These are phyloP conservation scores for Myotis planiceps DNA, from an alignment of 2,797 vertebrate species.

Conservation along the genomic window DNA sequence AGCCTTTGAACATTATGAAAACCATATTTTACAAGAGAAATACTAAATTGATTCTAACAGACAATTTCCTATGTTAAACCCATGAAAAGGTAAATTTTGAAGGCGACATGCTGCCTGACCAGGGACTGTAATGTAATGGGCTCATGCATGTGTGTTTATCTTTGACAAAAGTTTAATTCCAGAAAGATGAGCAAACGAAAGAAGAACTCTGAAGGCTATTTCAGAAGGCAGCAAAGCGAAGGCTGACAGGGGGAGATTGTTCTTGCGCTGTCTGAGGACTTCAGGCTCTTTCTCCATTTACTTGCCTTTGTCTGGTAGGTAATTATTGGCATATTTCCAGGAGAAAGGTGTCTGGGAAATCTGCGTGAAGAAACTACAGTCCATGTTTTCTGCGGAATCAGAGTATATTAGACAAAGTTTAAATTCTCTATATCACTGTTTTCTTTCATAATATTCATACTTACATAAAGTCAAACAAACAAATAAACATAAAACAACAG, in stretches of 20 bases:
- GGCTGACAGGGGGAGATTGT: not conserved
- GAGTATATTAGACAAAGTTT: not conserved
- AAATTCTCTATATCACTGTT: not conserved
- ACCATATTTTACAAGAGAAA: not conserved
- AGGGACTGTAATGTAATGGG: not conserved
- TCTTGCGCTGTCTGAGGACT: not conserved
- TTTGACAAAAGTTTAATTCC: not conserved
- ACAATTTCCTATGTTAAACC: not conserved
- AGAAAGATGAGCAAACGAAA: not conserved
- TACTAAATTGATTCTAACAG: not conserved
- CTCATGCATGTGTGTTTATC: not conserved
- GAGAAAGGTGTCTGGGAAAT: not conserved
- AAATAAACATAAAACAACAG: not conserved
- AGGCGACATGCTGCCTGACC: not conserved
- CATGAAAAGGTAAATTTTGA: not conserved
- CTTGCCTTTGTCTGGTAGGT: not conserved
- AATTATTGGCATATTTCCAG: not conserved
- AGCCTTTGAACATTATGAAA: not conserved
- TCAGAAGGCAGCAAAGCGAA: not conserved
- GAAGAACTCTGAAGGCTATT: not conserved
- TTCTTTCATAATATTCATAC: not conserved
- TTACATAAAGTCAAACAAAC: not conserved
- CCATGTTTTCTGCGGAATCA: not conserved
- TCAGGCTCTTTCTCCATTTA: not conserved
- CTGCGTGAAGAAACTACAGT: not conserved